phyloP scores from a whole-genome alignment of 2,888 invertebrate species.

The Caenorhabditis afra region DNA sequence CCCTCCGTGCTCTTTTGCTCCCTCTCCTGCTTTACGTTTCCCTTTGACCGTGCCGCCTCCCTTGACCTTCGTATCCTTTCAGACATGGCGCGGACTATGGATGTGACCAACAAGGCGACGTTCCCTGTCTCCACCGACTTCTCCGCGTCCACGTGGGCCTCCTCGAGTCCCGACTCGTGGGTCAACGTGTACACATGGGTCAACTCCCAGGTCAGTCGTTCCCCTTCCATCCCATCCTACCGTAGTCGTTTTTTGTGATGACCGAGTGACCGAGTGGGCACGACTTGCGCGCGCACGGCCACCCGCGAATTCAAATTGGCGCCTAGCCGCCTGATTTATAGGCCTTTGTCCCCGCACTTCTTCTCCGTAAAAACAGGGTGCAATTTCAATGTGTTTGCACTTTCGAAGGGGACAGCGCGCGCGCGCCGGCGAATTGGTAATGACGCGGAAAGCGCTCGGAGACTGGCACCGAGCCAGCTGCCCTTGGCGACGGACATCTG shows the following conservation, averaged over 20 bases:
- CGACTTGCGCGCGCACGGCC: neutral
- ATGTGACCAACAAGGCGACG: slow-evolving; percentile 48
- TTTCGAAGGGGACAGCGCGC: slow-evolving; percentile 26
- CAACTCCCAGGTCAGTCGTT: slow-evolving; percentile 55
- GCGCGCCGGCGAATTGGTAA: slow-evolving; percentile 35
- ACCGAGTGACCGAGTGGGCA: slow-evolving; percentile 45
- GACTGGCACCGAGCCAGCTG: slow-evolving; percentile 52
- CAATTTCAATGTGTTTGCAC: slow-evolving; percentile 55
- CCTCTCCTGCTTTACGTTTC: slow-evolving; percentile 19
- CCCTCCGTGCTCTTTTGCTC: neutral
- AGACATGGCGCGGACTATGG: slow-evolving; percentile 60
- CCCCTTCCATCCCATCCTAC: neutral
- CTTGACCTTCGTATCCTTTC: slow-evolving; percentile 1
- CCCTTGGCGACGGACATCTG: slow-evolving; percentile 35
- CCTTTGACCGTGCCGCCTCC: slow-evolving; percentile 42
- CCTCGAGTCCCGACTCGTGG: slow-evolving; percentile 45
- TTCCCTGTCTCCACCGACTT: slow-evolving; percentile 26
- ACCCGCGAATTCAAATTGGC: slow-evolving; percentile 33
- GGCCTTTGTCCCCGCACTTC: slow-evolving; percentile 49
- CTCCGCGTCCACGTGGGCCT: slow-evolving; percentile 31
- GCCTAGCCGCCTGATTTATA: slow-evolving; percentile 42
- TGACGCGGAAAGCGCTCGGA: slow-evolving; percentile 34
- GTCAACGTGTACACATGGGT: slow-evolving; percentile 58
- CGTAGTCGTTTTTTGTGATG: slow-evolving; percentile 41
- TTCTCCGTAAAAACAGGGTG: slow-evolving; percentile 42